A percentile compares a stretch with the other conserved stretches of the same genome.
These are phyloP conservation scores for Tachysurus fulvidraco DNA, from an alignment of 2,113 vertebrate species.

Conservation along the genomic window DNA sequence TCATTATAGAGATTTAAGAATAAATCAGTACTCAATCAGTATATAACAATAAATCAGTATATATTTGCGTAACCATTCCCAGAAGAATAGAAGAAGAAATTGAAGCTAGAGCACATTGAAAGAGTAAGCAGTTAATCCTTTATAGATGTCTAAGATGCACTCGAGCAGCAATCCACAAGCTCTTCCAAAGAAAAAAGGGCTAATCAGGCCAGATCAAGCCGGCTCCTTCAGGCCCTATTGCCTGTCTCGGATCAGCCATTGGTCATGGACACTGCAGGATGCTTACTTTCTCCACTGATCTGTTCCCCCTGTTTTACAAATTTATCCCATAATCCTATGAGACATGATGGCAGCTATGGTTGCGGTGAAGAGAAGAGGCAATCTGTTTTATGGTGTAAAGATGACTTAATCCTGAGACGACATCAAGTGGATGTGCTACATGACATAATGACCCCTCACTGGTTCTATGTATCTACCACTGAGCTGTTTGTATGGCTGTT, in stretches of 20 bases:
- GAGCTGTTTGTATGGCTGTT: constrained; percentile 8
- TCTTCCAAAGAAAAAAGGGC: constrained; percentile 65
- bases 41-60: not conserved
- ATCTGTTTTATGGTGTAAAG: constrained; percentile 51
- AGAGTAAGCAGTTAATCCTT: constrained; percentile 68
- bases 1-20: not conserved
- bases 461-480: constrained; percentile 14
- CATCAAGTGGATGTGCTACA: constrained; percentile 47
- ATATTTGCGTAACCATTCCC: constrained; percentile 1
- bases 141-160: constrained; percentile 69
- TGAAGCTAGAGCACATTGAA: constrained; percentile 44
- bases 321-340: constrained; percentile 72
- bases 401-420: constrained; percentile 45
- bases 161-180: constrained; percentile 68
- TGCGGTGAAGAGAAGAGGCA: constrained; percentile 51
- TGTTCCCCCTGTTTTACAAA: constrained; percentile 68
- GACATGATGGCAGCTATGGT: constrained; percentile 64
- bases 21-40: not conserved
- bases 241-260: constrained; percentile 62
- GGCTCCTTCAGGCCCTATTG: constrained; percentile 66
- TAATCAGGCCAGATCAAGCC: constrained; percentile 75
- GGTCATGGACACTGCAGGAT: constrained; percentile 67
- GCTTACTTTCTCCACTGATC: constrained; percentile 64
- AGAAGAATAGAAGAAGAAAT: constrained; percentile 26
- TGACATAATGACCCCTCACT: constrained; percentile 49